Evolutionary conservation across 2,888 invertebrate species (phyloP), one percentile per base, ranked within the genome.

Genomic region (Chrysina gloriosa): DNA sequence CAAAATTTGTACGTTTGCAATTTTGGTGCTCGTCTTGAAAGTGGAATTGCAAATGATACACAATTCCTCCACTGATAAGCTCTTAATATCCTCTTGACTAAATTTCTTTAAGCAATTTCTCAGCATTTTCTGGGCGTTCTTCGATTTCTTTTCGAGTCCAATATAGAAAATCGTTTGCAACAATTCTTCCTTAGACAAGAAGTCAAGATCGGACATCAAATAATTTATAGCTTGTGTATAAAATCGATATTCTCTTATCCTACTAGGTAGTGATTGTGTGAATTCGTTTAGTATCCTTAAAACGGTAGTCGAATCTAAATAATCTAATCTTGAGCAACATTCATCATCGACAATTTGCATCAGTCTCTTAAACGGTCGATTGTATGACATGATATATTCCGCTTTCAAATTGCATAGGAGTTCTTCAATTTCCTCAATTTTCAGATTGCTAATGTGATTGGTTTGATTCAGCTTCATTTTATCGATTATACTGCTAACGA

Each of bases 11-110:
- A 70, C 69, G 58, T 80, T 80, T 25, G 69, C 72, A 23, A 83
- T 79, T 76, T 78, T 81, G 42, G 80, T 81, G 65, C 81, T 80
- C 1, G 81, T 80, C 78, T 83, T 82, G 72, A 82, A 84, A 3
- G 79, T 76, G 2, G 83, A 75, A 74, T 81, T 81, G 63, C 82
- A 82, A 63, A 84, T 74, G 42, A 84, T 79, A 65, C 82, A 80
- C 16, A 84, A 69, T 65, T 84, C 83, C 72, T 82, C 81, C 19
- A 73, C 54, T 7, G 78, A 77, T 69, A 84, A 75, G 21, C 71
- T 67, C 19, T 79, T 68, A 6, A 76, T 65, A 64, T 64, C 67
- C 31, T 74, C 67, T 58, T 70, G 68, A 27, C 74, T 71, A 11
- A 84, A 70, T 3, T 67, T 52, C 58, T 74, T 72, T 42, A 83